phyloP scores from a whole-genome alignment of 2,888 invertebrate species.

The Osmoderma eremita region DNA sequence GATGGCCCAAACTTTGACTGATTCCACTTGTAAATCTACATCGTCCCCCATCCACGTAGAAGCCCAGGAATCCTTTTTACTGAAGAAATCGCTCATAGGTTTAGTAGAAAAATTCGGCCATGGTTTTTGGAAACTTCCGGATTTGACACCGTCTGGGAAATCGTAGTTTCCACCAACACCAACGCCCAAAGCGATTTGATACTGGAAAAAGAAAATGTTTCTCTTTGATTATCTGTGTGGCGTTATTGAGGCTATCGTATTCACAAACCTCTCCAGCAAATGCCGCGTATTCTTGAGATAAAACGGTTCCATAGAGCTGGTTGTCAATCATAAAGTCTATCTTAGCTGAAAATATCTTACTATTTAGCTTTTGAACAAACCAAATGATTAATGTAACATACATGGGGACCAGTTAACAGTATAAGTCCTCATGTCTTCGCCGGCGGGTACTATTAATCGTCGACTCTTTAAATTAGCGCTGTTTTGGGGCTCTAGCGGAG shows the following conservation, averaged over 20 bases:
- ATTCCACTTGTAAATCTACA: constrained; percentile 65
- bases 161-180: constrained; percentile 75
- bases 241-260: neutral
- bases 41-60: constrained; percentile 67
- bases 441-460: constrained; percentile 31
- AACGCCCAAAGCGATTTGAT: constrained; percentile 68
- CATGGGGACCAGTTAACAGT: constrained; percentile 74
- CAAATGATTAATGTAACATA: constrained; percentile 52
- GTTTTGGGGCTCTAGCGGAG: constrained; percentile 59
- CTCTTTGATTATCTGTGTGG: neutral
- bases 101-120: constrained; percentile 72
- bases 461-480: constrained; percentile 56
- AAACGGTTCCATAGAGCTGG: constrained; percentile 21
- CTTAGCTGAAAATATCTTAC: constrained; percentile 15
- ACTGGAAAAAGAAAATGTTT: constrained; percentile 27
- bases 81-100: constrained; percentile 72
- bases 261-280: constrained; percentile 16
- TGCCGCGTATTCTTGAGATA: constrained; percentile 8
- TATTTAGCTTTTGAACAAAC: neutral
- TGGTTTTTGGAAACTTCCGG: constrained; percentile 67
- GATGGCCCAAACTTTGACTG: constrained; percentile 65
- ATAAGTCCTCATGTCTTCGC: constrained; percentile 71
- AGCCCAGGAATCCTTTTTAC: constrained; percentile 67
- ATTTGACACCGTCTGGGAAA: constrained; percentile 70
- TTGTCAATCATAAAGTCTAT: constrained; percentile 15